Base-by-base conservation (phyloP, 2,113 vertebrate genomes). In the Notothenia rossii region DNA sequence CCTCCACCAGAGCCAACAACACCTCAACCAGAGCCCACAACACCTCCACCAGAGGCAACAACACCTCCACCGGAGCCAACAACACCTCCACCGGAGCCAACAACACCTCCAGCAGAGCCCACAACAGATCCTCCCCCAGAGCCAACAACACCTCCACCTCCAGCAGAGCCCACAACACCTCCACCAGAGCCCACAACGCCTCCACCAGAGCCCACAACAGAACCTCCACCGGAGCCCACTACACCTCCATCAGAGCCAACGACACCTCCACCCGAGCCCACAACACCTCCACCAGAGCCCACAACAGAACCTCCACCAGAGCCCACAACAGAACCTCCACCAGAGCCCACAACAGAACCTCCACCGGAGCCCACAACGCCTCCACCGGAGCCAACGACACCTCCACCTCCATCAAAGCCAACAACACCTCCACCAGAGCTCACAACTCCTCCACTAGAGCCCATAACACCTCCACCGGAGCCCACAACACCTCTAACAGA, bases 31-130 rank as follows among this genome's bases (percentile, higher is more conserved):
- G 36, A 40, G 36, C 36, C 7, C 7, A 40, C 36, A 40, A 8
- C 36, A 40, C 36, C 36, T 40, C 36, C 7, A 40, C 36, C 36
- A 0, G 36, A 40, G 36, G 7, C 7, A 7, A 40, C 0, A 1
- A 7, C 10, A 54, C 10, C 40, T 15, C 54, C 12, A 3, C 1
- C 51, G 4, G 22, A 11, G 17, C 4, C 50, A 29, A n/a, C 40
- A 14, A 25, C n/a, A 29, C 5, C 46, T 67, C 25, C 0, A 7
- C 10, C 14, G 0, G 43, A 49, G 10, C 12, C 6, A 9, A 11
- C 10, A n/a, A 10, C 0, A 43, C 6, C 29, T 10, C 2, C 0
- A 1, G 10, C 13, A 5, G n/a, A 51, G 5, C n/a, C n/a, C n/a
- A n/a, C n/a, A n/a, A n/a, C n/a, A n/a, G n/a, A n/a, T n/a, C n/a